phyloP scores from a whole-genome alignment of 2,888 invertebrate species.

The Tubulanus polymorphus region DNA sequence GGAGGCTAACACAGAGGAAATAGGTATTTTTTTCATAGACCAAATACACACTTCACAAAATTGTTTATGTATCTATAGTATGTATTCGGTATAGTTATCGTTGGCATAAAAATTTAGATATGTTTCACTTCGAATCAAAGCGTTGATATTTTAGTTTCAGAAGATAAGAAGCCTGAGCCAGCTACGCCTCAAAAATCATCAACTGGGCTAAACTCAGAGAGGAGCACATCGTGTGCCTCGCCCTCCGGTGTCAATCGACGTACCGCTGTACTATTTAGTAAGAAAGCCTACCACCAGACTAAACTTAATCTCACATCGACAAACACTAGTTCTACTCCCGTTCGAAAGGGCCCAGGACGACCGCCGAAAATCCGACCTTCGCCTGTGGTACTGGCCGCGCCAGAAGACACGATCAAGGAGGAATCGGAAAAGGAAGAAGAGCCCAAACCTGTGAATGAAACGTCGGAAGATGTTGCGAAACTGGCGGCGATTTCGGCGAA shows the following conservation, averaged over 20 bases:
- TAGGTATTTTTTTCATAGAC: too few relatives aligned
- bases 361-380: constrained; percentile 18
- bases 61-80: too few relatives aligned
- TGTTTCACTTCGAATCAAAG: too few relatives aligned
- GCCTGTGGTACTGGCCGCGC: too few relatives aligned
- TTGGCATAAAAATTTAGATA: too few relatives aligned
- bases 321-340: constrained; percentile 14
- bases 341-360: constrained; percentile 24
- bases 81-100: too few relatives aligned
- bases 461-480: neutral
- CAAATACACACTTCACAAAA: too few relatives aligned
- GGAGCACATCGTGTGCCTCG: constrained; percentile 30
- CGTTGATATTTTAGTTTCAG: too few relatives aligned
- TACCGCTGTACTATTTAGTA: constrained; percentile 73
- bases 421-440: constrained; percentile 12
- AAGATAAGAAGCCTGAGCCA: too few relatives aligned
- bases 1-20: too few relatives aligned
- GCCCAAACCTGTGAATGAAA: constrained; percentile 13
- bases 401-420: neutral
- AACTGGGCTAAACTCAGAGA: neutral
- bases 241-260: constrained; percentile 65
- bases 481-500: neutral
- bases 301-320: constrained; percentile 20
- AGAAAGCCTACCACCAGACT: constrained; percentile 58
- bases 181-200: neutral